Percentiles rank a stretch among this genome's conserved stretches.
Conservation (phyloP, 2,888 invertebrate species). For the Rapana venosa region DNA sequence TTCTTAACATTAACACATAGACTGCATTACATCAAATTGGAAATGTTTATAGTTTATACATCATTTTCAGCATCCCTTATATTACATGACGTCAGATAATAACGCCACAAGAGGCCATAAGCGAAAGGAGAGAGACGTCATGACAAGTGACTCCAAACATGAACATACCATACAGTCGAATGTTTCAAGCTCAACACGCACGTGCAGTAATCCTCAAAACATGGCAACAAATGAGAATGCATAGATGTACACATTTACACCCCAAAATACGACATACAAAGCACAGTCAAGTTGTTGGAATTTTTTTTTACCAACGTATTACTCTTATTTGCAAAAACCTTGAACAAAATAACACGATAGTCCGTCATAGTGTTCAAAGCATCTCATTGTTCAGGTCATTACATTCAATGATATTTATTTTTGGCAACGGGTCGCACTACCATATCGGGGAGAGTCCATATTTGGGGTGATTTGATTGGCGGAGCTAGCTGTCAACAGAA, state of each 20-base stretch:
- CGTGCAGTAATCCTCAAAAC: background rate
- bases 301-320: too few relatives aligned
- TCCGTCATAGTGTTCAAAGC: background rate
- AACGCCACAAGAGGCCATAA: background rate
- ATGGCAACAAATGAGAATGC: background rate
- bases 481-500: too few relatives aligned
- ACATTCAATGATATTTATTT: background rate
- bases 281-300: too few relatives aligned
- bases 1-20: too few relatives aligned
- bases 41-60: too few relatives aligned
- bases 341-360: background rate
- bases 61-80: too few relatives aligned
- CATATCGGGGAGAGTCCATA: too few relatives aligned
- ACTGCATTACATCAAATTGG: too few relatives aligned
- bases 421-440: background rate
- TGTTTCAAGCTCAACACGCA: background rate
- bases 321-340: background rate
- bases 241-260: background rate
- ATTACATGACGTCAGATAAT: too few relatives aligned
- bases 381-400: background rate
- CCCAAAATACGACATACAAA: background rate
- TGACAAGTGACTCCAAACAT: background rate
- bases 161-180: background rate
- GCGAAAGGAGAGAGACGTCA: background rate
- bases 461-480: too few relatives aligned